Conservation (phyloP, 2,797 vertebrate species). For the Notamacropus eugenii region DNA sequence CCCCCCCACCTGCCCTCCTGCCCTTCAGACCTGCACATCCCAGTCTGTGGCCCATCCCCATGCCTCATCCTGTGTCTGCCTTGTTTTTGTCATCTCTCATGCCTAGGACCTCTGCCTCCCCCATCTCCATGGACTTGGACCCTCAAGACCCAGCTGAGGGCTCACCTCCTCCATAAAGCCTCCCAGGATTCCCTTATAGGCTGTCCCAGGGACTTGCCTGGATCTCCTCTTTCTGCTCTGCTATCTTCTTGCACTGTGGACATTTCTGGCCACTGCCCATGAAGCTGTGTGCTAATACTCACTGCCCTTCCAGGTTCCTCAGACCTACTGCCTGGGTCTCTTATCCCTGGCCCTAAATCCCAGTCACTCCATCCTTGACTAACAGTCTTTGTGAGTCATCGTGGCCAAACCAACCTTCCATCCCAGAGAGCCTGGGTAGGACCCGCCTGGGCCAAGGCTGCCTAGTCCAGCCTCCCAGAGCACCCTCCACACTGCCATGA, state of each 20-base stretch:
- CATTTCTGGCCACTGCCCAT: not conserved
- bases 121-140: not conserved
- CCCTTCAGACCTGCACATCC: not conserved
- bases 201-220: no score
- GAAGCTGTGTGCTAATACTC: not conserved
- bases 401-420: not conserved
- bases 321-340: not conserved
- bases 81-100: no score
- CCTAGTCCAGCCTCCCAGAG: not conserved
- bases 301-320: not conserved
- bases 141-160: not conserved
- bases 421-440: not conserved
- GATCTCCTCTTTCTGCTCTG: not conserved
- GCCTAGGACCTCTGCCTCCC: not conserved
- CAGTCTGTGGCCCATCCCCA: no score
- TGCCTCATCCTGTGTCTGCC: no score
- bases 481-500: no score
- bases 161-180: not conserved
- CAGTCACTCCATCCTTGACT: not conserved
- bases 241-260: not conserved
- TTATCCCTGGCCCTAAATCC: not conserved
- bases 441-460: no score
- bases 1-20: not conserved
- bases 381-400: not conserved
- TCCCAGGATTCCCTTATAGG: not conserved